Evolutionary conservation across 2,113 vertebrate species (phyloP).

Genomic region (Saguinus midas): DNA sequence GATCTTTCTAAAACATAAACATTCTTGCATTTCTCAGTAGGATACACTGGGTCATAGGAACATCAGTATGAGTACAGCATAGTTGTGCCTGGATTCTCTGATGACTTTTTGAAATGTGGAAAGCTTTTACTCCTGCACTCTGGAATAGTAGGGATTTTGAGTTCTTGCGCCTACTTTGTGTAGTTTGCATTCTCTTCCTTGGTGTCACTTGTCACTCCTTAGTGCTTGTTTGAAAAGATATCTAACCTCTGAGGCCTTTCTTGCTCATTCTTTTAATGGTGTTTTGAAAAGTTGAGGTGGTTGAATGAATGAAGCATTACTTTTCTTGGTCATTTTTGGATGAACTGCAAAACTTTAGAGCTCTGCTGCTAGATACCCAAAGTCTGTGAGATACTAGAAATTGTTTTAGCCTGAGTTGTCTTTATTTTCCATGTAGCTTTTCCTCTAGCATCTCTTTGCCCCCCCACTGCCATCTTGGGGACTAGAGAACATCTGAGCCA

Average conservation of each 20-base stretch:
- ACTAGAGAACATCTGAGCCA: neutral
- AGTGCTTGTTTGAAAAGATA: neutral
- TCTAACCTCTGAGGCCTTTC: neutral
- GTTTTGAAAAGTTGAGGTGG: neutral
- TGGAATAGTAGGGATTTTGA: neutral
- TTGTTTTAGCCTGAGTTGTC: neutral
- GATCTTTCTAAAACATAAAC: neutral
- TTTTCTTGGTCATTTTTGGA: constrained; percentile 18
- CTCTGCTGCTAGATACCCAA: neutral
- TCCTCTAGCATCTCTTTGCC: neutral
- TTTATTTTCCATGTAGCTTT: neutral
- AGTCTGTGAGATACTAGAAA: neutral
- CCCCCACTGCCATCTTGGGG: neutral
- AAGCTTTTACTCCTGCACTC: neutral
- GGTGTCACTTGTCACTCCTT: neutral
- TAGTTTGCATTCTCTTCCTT: neutral
- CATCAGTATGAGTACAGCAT: neutral
- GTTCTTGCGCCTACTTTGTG: neutral
- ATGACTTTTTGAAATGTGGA: neutral
- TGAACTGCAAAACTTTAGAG: neutral
- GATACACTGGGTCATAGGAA: neutral
- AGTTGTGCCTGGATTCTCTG: neutral
- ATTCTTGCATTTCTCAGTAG: neutral
- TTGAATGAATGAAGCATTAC: neutral
- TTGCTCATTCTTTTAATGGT: neutral